Conservation (phyloP, 2,888 invertebrate genomes). For the Drosophila helvetica region DNA sequence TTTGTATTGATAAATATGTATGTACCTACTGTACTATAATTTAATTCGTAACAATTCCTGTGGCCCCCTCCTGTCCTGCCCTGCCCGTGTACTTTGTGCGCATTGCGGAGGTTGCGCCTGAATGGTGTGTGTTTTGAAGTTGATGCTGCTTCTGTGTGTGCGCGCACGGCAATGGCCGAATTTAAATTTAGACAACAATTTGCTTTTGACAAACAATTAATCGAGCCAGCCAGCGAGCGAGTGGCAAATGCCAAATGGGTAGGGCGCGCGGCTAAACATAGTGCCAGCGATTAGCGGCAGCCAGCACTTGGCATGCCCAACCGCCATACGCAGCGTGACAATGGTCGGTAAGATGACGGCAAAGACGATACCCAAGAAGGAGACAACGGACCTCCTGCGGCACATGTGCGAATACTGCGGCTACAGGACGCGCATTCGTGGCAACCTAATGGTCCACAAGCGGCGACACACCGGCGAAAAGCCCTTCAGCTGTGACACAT, state of each 20-base stretch:
- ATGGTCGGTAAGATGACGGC: slow-evolving; percentile 41
- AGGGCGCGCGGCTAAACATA: slow-evolving; percentile 53
- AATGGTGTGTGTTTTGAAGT: too few species aligned
- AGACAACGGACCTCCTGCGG: slow-evolving; percentile 26
- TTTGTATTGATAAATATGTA: slow-evolving; percentile 33
- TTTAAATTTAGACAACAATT: slow-evolving; percentile 66
- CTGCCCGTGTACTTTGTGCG: too few species aligned
- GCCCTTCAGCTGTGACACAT: slow-evolving; percentile 61
- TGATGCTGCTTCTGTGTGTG: slow-evolving; percentile 4
- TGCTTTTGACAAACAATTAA: slow-evolving; percentile 67
- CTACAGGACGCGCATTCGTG: slow-evolving; percentile 57
- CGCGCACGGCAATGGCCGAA: slow-evolving; percentile 13
- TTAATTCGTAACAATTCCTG: too few species aligned
- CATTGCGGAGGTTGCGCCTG: too few species aligned
- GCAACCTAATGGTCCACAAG: slow-evolving; percentile 65
- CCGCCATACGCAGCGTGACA: slow-evolving; percentile 21
- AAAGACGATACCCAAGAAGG: not conserved
- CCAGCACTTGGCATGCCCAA: slow-evolving; percentile 57
- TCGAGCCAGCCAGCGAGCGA: slow-evolving; percentile 36
- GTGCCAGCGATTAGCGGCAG: slow-evolving; percentile 65
- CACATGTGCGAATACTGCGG: slow-evolving; percentile 76
- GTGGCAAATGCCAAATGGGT: slow-evolving; percentile 61
- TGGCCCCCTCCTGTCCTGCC: too few species aligned
- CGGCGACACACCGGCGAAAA: slow-evolving; percentile 69
- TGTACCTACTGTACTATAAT: slow-evolving; percentile 12